phyloP scores from a whole-genome alignment of 2,888 invertebrate species.

The Folsomia candida region DNA sequence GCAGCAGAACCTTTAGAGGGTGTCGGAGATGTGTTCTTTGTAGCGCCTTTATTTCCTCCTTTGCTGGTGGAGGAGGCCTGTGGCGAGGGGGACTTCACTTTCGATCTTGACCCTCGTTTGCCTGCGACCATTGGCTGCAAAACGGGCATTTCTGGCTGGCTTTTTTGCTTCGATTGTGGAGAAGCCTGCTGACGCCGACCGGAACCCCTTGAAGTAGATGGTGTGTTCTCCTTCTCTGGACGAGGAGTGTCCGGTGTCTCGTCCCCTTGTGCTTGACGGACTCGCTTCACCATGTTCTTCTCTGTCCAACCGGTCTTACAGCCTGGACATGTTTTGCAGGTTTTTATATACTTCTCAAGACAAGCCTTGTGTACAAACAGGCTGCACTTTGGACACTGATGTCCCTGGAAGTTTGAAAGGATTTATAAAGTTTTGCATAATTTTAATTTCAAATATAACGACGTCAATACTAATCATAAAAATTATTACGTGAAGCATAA shows the following conservation, averaged over 20 bases:
- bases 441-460: not conserved
- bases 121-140: constrained; percentile 29
- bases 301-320: constrained; percentile 28
- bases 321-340: constrained; percentile 19
- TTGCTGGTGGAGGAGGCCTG: too few relatives aligned
- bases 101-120: not conserved
- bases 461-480: not conserved
- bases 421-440: too few relatives aligned
- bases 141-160: constrained; percentile 29
- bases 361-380: constrained; percentile 29
- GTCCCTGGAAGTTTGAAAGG: constrained; percentile 34
- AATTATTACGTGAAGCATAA: constrained; percentile 28
- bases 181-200: not conserved
- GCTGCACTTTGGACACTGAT: constrained; percentile 31
- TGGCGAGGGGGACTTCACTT: not conserved
- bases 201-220: not conserved
- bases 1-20: too few relatives aligned
- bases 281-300: constrained; percentile 22
- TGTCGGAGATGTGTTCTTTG: too few relatives aligned
- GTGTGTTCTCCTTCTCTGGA: not conserved
- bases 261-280: not conserved
- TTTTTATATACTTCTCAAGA: constrained; percentile 20
- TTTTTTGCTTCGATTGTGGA: not conserved
- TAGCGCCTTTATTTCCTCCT: too few relatives aligned
- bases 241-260: not conserved